Percentiles rank a stretch among this genome's conserved stretches.
These are phyloP conservation scores for Diaperis boleti DNA, from an alignment of 2,888 invertebrate genomes.

Conservation along the genomic window DNA sequence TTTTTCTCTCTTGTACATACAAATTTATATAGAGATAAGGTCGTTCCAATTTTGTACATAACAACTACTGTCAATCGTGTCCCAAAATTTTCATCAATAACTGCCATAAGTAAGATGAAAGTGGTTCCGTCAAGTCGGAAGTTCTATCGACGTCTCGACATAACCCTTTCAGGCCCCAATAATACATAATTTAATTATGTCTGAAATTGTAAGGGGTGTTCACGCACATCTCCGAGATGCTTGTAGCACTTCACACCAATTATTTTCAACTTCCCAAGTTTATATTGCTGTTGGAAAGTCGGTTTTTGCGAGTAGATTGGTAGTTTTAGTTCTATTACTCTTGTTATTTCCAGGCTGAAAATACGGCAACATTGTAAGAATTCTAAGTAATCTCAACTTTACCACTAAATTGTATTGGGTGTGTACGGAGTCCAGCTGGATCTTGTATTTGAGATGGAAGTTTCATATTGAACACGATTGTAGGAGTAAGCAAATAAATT, in stretches of 20 bases:
- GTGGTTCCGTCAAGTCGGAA: conserved; percentile 12
- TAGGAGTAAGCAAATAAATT: no score
- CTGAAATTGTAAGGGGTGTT: neutral
- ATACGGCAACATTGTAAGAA: no score
- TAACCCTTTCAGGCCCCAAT: conserved; percentile 7
- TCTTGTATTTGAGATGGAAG: no score
- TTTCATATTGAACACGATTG: no score
- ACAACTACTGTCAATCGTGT: conserved; percentile 7
- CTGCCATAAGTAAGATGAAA: conserved; percentile 32
- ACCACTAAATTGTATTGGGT: no score
- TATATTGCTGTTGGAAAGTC: neutral
- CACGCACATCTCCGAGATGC: neutral
- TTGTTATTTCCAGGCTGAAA: no score
- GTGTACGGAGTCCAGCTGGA: no score
- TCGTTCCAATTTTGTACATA: conserved; percentile 56
- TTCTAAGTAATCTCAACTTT: no score
- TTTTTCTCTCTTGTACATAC: conserved; percentile 51
- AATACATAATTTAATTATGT: conserved; percentile 11
- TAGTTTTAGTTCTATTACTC: no score
- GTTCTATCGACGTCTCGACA: conserved; percentile 6
- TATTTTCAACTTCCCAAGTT: neutral
- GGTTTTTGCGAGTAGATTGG: neutral
- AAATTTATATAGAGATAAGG: conserved; percentile 45
- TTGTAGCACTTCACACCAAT: neutral
- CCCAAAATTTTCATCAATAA: conserved; percentile 18